phyloP scores from a whole-genome alignment of 2,113 vertebrate species.

The Clarias batrachus region DNA sequence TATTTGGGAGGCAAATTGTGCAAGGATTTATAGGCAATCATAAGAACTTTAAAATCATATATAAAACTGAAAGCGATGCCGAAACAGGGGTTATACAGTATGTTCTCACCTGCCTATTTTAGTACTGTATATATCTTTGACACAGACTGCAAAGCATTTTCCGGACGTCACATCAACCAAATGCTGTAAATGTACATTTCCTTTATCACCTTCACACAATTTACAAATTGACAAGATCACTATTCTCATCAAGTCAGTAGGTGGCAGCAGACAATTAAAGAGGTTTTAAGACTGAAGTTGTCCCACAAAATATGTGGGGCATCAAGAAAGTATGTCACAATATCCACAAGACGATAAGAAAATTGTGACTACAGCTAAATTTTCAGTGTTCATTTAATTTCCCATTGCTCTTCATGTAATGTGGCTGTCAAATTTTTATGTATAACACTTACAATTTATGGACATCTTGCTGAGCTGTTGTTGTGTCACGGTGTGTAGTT shows the following conservation, averaged over 20 bases:
- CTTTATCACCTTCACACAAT: background rate
- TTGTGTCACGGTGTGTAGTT: slow-evolving; percentile 11
- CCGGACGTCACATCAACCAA: background rate
- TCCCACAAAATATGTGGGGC: slow-evolving; percentile 4
- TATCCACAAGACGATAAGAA: background rate
- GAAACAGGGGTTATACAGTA: too few relatives aligned
- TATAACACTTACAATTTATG: background rate
- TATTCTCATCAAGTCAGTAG: slow-evolving; percentile 54
- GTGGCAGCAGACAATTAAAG: slow-evolving; percentile 59
- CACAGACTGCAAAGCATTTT: background rate
- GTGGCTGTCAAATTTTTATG: background rate
- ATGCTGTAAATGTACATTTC: background rate
- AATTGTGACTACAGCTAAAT: background rate
- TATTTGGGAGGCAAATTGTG: too few relatives aligned
- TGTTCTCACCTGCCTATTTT: too few relatives aligned
- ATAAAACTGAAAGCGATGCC: too few relatives aligned
- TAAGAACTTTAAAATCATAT: too few relatives aligned
- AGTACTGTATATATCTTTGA: background rate
- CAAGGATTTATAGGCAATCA: too few relatives aligned
- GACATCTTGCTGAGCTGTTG: background rate
- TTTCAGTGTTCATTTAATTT: slow-evolving; percentile 6
- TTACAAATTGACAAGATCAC: slow-evolving; percentile 35
- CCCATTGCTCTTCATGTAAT: background rate
- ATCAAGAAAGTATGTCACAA: background rate
- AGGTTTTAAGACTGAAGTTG: slow-evolving; percentile 15